Base-by-base conservation (phyloP, 2,797 vertebrate species). In the Tympanoctomys barrerae region DNA sequence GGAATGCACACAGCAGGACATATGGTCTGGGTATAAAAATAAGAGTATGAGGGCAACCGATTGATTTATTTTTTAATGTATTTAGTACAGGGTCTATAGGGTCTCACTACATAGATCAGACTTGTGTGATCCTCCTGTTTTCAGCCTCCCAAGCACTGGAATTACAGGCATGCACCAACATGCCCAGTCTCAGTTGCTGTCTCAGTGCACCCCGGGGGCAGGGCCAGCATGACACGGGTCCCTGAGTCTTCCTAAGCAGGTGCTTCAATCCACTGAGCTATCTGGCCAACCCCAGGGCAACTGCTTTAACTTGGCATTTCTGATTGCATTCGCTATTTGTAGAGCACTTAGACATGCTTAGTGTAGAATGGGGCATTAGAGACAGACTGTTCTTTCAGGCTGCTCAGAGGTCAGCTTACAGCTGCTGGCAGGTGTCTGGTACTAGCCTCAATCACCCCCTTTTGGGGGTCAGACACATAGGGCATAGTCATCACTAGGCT, bases 1-100 rank as follows among this genome's bases (percentile, higher is more conserved):
- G 52, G 77, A 46, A 89, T 95, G 88, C 54, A 97, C 77, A 89
- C 24, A 26, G 52, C 92, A 96, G 90, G 87, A 59, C n/a, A 80
- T 6, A 86, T 83, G 61, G 93, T 78, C 52, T 31, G 64, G 39
- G 24, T 3, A 82, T 71, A 94, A 95, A 96, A 94, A 93, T 77
- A 94, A 92, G 46, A 75, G 87, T 4, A 0, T 82, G 81, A 91
- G 21, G 89, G 52, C 14, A 64, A 77, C 33, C 16, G 3, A 54
- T 54, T 54, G 3, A 54, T 54, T 54, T 13, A 54, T 54, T 54
- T 54, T 14, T 54, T 54, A 54, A 54, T 54, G 12, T 13, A 54
- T 54, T 54, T 54, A 54, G 52, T 54, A 13, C 12, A 3, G 3
- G 52, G 52, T 54, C 52, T 13, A 54, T 54, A 54, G 52, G 52